These are phyloP conservation scores for Sisyra nigra DNA, from an alignment of 2,888 invertebrate genomes.

Conservation along the genomic window DNA sequence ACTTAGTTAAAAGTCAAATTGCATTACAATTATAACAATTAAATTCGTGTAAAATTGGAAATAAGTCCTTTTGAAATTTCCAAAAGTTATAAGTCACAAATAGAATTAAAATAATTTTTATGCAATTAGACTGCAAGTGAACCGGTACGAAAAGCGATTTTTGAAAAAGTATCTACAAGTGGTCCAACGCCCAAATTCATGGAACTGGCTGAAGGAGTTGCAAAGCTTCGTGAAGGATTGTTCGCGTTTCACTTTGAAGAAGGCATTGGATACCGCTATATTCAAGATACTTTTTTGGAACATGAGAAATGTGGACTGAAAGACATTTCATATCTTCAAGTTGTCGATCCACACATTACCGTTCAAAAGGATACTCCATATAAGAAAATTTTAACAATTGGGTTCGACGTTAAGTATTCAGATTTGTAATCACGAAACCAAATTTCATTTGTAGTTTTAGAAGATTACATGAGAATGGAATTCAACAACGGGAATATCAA, in stretches of 20 bases:
- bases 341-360: conserved; percentile 45
- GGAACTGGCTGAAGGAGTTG: conserved; percentile 43
- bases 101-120: too few relatives aligned
- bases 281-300: conserved; percentile 50
- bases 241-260: conserved; percentile 60
- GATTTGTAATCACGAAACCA: conserved; percentile 3
- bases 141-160: conserved; percentile 41
- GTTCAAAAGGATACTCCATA: conserved; percentile 44
- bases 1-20: too few relatives aligned
- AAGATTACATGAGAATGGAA: conserved; percentile 39
- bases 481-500: conserved; percentile 35
- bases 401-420: conserved; percentile 23
- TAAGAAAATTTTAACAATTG: conserved; percentile 44
- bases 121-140: conserved; percentile 48
- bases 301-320: conserved; percentile 56
- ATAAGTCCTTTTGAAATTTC: too few relatives aligned
- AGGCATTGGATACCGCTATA: conserved; percentile 51
- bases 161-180: conserved; percentile 44
- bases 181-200: conserved; percentile 39
- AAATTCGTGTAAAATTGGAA: too few relatives aligned
- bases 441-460: conserved; percentile 27
- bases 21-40: too few relatives aligned
- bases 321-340: conserved; percentile 43
- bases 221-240: conserved; percentile 39
- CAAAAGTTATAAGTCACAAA: too few relatives aligned